Base-by-base conservation (phyloP, 2,888 invertebrate genomes). In the Drosophila mulleri region DNA sequence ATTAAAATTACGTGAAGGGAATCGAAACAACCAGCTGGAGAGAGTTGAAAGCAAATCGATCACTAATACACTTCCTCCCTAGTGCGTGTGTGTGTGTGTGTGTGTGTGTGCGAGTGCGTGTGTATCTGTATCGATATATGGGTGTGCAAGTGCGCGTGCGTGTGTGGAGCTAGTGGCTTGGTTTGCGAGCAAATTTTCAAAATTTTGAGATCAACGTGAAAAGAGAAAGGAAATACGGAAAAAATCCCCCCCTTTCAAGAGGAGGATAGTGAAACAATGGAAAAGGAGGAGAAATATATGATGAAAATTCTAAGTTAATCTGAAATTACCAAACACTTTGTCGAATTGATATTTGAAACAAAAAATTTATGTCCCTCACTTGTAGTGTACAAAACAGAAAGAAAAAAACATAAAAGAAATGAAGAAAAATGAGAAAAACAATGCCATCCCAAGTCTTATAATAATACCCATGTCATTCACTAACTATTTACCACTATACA, bases 301-400 rank as follows among this genome's bases (percentile, higher is more conserved):
- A 26, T 39, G 41, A 2, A 59, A 64, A 60, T 65, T 71, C 60
- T 14, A 71, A 60, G 54, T 35, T 26, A 54, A 61, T 48, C 29
- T 37, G 23, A 62, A n/a, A 26, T 44, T 39, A 32, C 20, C 39
- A 47, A 37, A 39, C 63, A 47, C 16, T 32, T n/a, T 68, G 57
- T 68, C 48, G 47, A 67, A 57, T 64, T 50, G 29, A 64, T 52
- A 61, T 69, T 59, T 41, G 54, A 44, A 48, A 44, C 2, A 14
- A 26, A 9, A 44, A 50, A 47, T 20, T 42, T 1, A 58, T 29
- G 3, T 48, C 44, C 39, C 20, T 35, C 35, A 54, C 41, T 56
- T 54, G 37, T 59, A 29, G 48, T 48, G 26, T 35, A 56, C 14
- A 29, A 42, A n/a, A 16, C 11, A 11, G n/a, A 29, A n/a, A 8